These are phyloP conservation scores for Girardinichthys multiradiatus DNA, from an alignment of 2,113 vertebrate genomes.

Conservation along the genomic window DNA sequence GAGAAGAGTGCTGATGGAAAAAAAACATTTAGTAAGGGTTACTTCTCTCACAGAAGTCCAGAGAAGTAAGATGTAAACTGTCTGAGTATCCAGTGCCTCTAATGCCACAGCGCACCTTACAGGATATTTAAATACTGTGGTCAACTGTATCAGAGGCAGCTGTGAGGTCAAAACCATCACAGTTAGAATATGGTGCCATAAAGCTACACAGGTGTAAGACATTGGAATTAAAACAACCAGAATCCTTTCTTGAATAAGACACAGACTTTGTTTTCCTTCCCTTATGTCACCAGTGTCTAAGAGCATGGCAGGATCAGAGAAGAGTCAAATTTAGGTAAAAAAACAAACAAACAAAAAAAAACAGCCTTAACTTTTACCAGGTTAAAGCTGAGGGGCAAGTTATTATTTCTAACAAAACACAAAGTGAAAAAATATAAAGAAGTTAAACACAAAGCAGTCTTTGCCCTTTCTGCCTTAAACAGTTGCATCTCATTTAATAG, in stretches of 20 bases:
- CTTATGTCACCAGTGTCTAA: constrained; percentile 61
- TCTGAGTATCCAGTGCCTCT: neutral
- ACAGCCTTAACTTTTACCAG: constrained; percentile 72
- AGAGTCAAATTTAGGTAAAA: constrained; percentile 63
- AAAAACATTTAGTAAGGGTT: neutral
- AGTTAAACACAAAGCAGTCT: constrained; percentile 62
- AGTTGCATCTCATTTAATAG: constrained; percentile 71
- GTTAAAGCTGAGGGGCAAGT: constrained; percentile 75
- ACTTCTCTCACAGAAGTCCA: neutral
- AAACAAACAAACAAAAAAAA: too few species aligned
- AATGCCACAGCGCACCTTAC: neutral
- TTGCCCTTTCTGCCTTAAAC: constrained; percentile 46
- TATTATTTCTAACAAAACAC: constrained; percentile 65
- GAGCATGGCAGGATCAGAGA: constrained; percentile 50
- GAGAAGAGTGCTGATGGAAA: neutral
- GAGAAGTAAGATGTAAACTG: neutral
- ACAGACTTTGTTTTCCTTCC: constrained; percentile 14
- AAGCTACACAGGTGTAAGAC: constrained; percentile 36
- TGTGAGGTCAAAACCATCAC: neutral
- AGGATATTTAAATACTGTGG: neutral
- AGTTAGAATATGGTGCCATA: constrained; percentile 45
- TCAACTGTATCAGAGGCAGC: neutral
- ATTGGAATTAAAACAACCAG: constrained; percentile 55
- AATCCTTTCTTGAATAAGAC: constrained; percentile 36
- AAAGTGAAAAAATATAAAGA: constrained; percentile 57